Conservation (phyloP, 2,888 invertebrate species). For the Epistrophella euchroma region DNA sequence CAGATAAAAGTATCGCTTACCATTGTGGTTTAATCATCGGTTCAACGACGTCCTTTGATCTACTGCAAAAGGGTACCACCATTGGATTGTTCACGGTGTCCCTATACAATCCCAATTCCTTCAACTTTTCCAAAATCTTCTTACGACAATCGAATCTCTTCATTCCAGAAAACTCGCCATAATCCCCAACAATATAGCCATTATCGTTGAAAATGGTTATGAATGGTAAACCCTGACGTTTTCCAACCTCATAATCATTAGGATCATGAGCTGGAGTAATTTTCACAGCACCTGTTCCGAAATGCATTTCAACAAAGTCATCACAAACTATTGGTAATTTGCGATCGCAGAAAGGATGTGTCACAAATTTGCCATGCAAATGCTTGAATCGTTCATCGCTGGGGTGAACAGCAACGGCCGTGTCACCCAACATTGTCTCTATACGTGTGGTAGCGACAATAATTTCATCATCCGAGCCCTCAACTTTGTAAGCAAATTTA, state of each 20-base stretch:
- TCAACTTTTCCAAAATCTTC: conserved; percentile 90
- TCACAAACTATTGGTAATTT: conserved; percentile 95
- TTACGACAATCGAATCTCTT: conserved; percentile 95
- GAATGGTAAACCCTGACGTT: conserved; percentile 93
- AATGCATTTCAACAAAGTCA: conserved; percentile 96
- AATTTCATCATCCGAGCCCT: conserved; percentile 88
- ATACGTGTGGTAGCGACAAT: conserved; percentile 98
- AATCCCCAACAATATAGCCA: conserved; percentile 92
- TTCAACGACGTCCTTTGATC: conserved; percentile 99
- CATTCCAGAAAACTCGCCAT: conserved; percentile 92
- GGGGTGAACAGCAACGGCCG: conserved; percentile 99
- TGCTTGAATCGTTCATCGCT: conserved; percentile 93
- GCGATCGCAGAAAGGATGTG: conserved; percentile 95
- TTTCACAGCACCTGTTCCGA: conserved; percentile 99
- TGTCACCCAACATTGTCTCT: conserved; percentile 99
- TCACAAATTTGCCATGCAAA: conserved; percentile 91
- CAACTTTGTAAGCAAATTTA: conserved; percentile 94
- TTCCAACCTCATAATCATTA: conserved; percentile 98
- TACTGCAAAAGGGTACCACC: conserved; percentile 97
- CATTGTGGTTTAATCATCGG: conserved; percentile 98
- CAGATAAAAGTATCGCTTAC: conserved; percentile 84
- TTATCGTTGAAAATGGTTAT: conserved; percentile 96
- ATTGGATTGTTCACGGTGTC: conserved; percentile 95
- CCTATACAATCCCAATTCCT: conserved; percentile 89
- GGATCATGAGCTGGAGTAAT: conserved; percentile 99